These are phyloP conservation scores for Lordiphosa fenestrarum DNA, from an alignment of 2,888 invertebrate species.

Conservation along the genomic window DNA sequence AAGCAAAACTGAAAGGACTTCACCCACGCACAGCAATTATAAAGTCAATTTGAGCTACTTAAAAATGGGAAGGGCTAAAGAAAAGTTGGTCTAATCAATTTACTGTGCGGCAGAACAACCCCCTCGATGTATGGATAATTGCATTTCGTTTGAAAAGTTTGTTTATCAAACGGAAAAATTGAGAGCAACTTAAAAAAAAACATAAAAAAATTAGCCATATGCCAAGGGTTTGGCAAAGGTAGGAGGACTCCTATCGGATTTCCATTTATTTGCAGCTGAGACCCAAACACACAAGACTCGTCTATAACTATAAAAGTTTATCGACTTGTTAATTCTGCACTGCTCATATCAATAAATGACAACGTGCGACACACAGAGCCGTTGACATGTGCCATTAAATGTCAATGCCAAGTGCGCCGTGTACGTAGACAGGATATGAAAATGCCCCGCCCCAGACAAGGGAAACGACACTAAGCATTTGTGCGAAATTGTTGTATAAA, in stretches of 20 bases:
- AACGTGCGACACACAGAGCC: constrained; percentile 39
- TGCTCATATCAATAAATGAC: constrained; percentile 58
- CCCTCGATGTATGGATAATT: constrained; percentile 39
- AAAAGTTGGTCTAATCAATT: constrained; percentile 56
- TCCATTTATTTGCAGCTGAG: constrained; percentile 62
- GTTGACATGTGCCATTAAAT: constrained; percentile 65
- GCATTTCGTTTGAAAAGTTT: constrained; percentile 44
- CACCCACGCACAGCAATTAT: constrained; percentile 44
- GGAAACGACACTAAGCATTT: constrained; percentile 35
- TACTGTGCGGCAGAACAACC: constrained; percentile 30
- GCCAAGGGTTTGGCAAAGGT: constrained; percentile 6
- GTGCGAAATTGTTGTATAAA: constrained; percentile 60
- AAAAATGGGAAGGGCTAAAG: constrained; percentile 10
- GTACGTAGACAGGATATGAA: constrained; percentile 16
- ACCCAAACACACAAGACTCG: constrained; percentile 20
- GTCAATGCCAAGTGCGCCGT: constrained; percentile 31
- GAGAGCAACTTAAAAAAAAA: constrained; percentile 2
- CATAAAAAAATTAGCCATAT: not conserved
- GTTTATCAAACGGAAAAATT: constrained; percentile 44
- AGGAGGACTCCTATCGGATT: constrained; percentile 51
- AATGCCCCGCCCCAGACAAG: constrained; percentile 16
- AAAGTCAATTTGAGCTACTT: constrained; percentile 47
- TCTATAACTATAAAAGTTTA: constrained; percentile 67
- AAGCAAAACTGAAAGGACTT: constrained; percentile 25
- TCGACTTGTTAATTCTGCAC: constrained; percentile 63